Conservation (phyloP, 2,888 invertebrate species). For the Tipula helvola region DNA sequence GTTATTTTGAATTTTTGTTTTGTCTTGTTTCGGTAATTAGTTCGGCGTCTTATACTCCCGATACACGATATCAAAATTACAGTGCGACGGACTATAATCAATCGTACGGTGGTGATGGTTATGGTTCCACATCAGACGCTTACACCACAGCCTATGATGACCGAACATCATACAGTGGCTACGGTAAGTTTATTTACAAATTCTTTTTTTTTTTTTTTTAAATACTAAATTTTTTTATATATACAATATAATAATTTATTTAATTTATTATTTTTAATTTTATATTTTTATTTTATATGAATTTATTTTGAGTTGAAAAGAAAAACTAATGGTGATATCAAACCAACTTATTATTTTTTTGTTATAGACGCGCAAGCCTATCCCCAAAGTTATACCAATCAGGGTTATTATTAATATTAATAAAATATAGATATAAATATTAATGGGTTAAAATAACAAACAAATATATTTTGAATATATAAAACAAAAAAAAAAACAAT, state of each 20-base stretch:
- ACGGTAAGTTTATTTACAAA: conserved; percentile 26
- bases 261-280: background rate
- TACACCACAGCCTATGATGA: conserved; percentile 34
- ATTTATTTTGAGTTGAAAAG: background rate
- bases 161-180: conserved; percentile 33
- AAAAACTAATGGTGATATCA: background rate
- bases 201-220: background rate
- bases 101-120: conserved; percentile 34
- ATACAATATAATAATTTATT: background rate
- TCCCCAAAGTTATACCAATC: conserved; percentile 31
- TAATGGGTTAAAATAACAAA: background rate
- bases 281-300: background rate
- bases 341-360: conserved; percentile 1
- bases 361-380: conserved; percentile 31
- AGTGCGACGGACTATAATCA: conserved; percentile 32
- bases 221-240: background rate
- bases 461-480: background rate
- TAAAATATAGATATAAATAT: background rate
- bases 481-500: background rate
- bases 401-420: conserved; percentile 11
- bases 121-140: conserved; percentile 31
- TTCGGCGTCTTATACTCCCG: conserved; percentile 19
- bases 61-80: conserved; percentile 32
- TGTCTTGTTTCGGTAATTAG: background rate
- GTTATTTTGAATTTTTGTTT: background rate